phyloP scores from a whole-genome alignment of 2,113 vertebrate species.

The Chiloscyllium plagiosum region DNA sequence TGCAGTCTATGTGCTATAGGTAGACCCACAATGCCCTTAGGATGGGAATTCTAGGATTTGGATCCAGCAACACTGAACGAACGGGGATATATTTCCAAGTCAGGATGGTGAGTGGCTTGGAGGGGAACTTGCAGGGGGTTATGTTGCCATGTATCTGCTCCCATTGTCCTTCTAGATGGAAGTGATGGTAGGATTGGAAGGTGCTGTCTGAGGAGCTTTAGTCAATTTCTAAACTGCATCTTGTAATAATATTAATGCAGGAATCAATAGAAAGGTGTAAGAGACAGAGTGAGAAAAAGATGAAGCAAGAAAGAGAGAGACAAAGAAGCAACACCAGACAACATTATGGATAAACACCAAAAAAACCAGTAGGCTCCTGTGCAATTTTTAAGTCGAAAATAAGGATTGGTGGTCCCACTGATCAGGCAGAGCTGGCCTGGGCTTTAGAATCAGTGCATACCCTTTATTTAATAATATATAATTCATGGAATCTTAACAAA shows the following conservation, averaged over 20 bases:
- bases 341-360: not conserved
- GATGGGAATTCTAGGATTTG: too few relatives aligned
- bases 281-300: not conserved
- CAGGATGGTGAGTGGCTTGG: not conserved
- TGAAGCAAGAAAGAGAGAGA: not conserved
- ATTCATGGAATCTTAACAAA: conserved; percentile 29
- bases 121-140: not conserved
- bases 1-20: too few relatives aligned
- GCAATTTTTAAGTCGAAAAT: not conserved
- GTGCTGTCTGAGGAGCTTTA: not conserved
- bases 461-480: conserved; percentile 36
- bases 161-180: not conserved
- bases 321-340: not conserved
- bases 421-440: not conserved
- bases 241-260: too few relatives aligned
- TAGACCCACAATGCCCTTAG: too few relatives aligned
- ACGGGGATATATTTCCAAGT: not conserved
- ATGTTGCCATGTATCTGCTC: not conserved
- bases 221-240: too few relatives aligned
- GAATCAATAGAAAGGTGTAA: not conserved
- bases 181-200: not conserved
- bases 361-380: not conserved
- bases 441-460: conserved; percentile 16
- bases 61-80: too few relatives aligned
- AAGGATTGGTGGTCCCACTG: not conserved